A percentile compares a stretch with the other conserved stretches of the same genome.
phyloP scores from a whole-genome alignment of 2,113 vertebrate species.

The Eulacestoma nigropectus region DNA sequence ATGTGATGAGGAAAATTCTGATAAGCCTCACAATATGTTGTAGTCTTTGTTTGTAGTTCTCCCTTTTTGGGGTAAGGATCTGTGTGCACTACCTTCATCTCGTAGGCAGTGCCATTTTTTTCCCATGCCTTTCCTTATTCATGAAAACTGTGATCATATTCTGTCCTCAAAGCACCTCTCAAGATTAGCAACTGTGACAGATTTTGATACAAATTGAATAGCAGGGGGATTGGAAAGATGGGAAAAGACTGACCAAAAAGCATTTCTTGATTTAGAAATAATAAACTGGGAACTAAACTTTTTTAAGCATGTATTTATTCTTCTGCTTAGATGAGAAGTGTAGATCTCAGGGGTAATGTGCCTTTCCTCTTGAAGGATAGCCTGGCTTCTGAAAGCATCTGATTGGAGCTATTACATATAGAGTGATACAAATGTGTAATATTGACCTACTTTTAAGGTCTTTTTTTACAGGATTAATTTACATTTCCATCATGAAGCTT shows the following conservation, averaged over 20 bases:
- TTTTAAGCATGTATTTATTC: neutral
- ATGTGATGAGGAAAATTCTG: neutral
- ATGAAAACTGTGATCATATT: neutral
- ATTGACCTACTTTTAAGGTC: neutral
- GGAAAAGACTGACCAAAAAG: neutral
- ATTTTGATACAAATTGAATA: neutral
- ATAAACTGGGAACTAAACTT: neutral
- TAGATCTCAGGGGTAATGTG: neutral
- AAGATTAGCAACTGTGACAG: neutral
- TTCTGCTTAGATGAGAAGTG: neutral
- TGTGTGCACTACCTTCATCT: neutral
- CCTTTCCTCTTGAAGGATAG: neutral
- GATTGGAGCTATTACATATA: neutral
- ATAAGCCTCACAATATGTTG: neutral
- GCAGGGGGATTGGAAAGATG: neutral
- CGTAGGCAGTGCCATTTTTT: neutral
- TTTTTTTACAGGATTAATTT: neutral
- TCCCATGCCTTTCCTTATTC: neutral
- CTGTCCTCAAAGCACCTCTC: neutral
- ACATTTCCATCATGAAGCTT: neutral
- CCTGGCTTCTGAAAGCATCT: neutral
- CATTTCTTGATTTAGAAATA: neutral
- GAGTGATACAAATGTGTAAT: neutral
- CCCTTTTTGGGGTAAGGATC: neutral
- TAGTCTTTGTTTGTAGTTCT: neutral